These are phyloP conservation scores for Propithecus coquereli DNA, from an alignment of 2,113 vertebrate species.

Conservation along the genomic window DNA sequence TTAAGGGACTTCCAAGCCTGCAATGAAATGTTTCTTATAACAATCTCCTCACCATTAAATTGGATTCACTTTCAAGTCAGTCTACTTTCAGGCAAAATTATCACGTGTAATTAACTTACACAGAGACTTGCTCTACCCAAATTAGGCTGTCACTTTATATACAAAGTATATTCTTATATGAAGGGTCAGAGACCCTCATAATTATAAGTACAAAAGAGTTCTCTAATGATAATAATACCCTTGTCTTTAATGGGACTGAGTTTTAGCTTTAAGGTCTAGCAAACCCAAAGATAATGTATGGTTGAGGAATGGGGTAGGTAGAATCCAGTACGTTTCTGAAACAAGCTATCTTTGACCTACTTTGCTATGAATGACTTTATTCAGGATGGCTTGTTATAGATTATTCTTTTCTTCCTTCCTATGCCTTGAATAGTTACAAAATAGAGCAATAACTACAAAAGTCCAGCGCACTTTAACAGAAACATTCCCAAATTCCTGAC, in stretches of 20 bases:
- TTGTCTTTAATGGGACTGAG: conserved; percentile 54
- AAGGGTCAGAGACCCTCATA: conserved; percentile 71
- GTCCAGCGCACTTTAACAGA: background rate
- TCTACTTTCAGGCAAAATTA: conserved; percentile 80
- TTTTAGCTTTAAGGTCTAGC: conserved; percentile 55
- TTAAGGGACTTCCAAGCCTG: conserved; percentile 75
- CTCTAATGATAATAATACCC: conserved; percentile 71
- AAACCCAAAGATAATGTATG: conserved; percentile 43
- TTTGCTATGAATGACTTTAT: conserved; percentile 27
- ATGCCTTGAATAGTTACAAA: background rate
- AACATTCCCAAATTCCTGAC: background rate
- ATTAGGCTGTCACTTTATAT: conserved; percentile 78
- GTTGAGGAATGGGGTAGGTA: background rate
- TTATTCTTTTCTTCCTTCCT: background rate
- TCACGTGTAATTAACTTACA: conserved; percentile 80
- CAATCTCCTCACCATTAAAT: conserved; percentile 78
- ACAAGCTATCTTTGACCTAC: background rate
- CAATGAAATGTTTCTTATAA: conserved; percentile 79
- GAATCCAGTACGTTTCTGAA: conserved; percentile 42
- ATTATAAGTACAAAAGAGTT: conserved; percentile 65
- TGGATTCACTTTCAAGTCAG: conserved; percentile 82
- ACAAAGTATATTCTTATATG: conserved; percentile 64
- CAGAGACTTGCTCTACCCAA: conserved; percentile 70
- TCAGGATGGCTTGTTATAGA: background rate
- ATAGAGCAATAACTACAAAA: conserved; percentile 7